Conservation (phyloP, 2,888 invertebrate species). For the Spatulosminthurus flaviceps region DNA sequence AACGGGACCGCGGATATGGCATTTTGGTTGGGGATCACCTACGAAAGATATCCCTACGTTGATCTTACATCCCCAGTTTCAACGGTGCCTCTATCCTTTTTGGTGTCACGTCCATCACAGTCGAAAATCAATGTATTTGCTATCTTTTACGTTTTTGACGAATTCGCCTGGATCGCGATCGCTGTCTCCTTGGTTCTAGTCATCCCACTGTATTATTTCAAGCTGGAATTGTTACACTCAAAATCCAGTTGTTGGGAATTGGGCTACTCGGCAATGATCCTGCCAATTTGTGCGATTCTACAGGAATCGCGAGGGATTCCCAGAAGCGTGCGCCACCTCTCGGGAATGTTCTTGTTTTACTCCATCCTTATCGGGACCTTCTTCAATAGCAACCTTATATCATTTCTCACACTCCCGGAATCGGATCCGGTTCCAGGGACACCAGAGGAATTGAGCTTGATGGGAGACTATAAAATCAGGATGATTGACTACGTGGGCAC, state of each 20-base stretch:
- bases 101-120: not conserved
- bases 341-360: not conserved
- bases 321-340: not conserved
- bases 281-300: not conserved
- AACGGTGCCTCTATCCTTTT: not conserved
- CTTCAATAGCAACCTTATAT: not conserved
- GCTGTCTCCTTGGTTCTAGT: not conserved
- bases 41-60: not conserved
- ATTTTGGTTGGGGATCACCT: not conserved
- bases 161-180: not conserved
- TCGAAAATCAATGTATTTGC: not conserved
- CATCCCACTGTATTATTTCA: not conserved
- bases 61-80: not conserved
- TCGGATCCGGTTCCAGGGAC: not conserved
- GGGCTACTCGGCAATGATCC: too few species aligned
- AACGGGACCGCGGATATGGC: not conserved
- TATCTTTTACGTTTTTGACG: not conserved
- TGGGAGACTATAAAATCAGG: not conserved
- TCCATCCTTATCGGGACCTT: not conserved
- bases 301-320: not conserved
- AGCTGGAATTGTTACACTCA: too few species aligned
- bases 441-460: not conserved
- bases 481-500: not conserved
- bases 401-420: not conserved
- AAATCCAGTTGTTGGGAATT: too few species aligned